Evolutionary conservation across 2,113 vertebrate species (phyloP), one percentile per base, ranked within the genome.

Genomic region (Eurystomus gularis): DNA sequence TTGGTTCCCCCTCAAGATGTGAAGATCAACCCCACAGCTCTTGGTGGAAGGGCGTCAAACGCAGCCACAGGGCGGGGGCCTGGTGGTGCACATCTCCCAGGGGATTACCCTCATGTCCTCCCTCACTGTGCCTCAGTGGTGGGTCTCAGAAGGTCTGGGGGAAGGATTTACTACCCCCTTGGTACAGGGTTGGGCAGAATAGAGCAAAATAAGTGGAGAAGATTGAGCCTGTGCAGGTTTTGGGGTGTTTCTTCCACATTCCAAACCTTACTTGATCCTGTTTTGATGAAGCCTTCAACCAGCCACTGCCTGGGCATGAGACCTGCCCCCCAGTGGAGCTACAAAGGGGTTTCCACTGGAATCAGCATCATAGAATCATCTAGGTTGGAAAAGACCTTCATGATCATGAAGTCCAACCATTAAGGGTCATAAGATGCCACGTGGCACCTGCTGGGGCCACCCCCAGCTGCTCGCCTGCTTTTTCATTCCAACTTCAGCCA

Each of bases 1-100:
- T 42, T 42, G 42, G 0, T 62, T 16, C 1, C 7, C 9, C 3
- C 11, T 28, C 10, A 20, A 6, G 37, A 24, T 6, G 4, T 20
- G 14, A 61, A 85, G 26, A 26, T 11, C 46, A 42, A 15, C 11
- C 11, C 42, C 4, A 8, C 0, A 3, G 39, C 39, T 35, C 11
- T 9, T 14, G 23, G 37, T 19, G 29, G 35, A 18, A 35, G 42
- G n/a, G 9, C 7, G 19, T 5, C 14, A 4, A 9, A n/a, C 3
- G 5, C 28, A 14, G 52, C 16, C 5, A 2, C 3, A 2, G 37
- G 46, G 17, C 10, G n/a, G 48, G 57, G 18, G 7, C 6, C 8
- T 33, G 52, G 44, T 21, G 40, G 8, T 4, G 13, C 1, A 4
- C 39, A 2, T 24, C 55, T n/a, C 7, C 2, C 13, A 11, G 49